phyloP scores from a whole-genome alignment of 2,797 vertebrate species.

The Vireo griseus region DNA sequence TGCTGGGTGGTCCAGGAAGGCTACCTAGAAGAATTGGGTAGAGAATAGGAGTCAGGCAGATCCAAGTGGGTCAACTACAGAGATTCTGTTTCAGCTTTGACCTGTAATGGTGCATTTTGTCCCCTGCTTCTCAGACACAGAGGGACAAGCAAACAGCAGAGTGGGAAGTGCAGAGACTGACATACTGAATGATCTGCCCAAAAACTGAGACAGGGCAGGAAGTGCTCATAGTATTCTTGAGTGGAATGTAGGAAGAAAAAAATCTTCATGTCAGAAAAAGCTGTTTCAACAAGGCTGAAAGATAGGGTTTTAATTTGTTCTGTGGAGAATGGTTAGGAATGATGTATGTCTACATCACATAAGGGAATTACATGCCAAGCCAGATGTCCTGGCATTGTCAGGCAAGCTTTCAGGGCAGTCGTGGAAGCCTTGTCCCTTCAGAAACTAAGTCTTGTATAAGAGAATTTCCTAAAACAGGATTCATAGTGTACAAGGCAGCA shows the following conservation, averaged over 20 bases:
- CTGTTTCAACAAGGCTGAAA: not conserved
- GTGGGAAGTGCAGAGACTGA: not conserved
- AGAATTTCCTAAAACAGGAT: not conserved
- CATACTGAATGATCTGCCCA: not conserved
- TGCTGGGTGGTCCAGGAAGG: not conserved
- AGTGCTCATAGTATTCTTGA: not conserved
- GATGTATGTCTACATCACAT: not conserved
- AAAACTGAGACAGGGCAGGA: not conserved
- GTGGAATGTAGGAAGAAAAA: not conserved
- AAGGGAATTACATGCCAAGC: not conserved
- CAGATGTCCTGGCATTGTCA: not conserved
- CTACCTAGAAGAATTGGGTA: not conserved
- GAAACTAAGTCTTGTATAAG: not conserved
- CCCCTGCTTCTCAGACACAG: not conserved
- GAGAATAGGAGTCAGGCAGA: not conserved
- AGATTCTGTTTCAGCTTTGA: not conserved
- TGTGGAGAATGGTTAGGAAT: not conserved
- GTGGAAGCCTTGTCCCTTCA: not conserved
- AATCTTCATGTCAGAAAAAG: not conserved
- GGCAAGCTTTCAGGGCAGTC: not conserved
- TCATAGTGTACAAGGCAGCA: not conserved
- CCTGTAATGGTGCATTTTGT: not conserved
- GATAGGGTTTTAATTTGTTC: not conserved
- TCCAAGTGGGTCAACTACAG: accelerated
- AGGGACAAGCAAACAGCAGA: not conserved